Percentiles rank a stretch among this genome's conserved stretches.
Evolutionary conservation across 1,140 invertebrate species (phyloP).

Genomic region (Papilio aristodemus): DNA sequence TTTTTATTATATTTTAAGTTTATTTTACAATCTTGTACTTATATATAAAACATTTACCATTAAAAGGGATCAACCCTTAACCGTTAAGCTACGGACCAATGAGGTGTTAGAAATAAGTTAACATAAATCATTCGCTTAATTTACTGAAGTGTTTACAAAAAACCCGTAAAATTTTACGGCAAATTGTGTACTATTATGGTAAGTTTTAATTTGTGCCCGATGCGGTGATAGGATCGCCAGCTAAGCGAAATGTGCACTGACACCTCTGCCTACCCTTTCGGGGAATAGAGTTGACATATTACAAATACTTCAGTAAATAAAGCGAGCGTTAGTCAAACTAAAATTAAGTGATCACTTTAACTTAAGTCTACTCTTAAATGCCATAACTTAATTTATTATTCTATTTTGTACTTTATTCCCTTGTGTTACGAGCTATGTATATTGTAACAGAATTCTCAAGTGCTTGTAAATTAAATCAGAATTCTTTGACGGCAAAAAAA

Average conservation of each 20-base stretch:
- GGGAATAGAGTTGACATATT: too few species aligned
- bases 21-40: background rate
- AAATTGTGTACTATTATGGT: too few species aligned
- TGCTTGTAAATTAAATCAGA: too few species aligned
- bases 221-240: too few species aligned
- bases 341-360: constrained; percentile 5
- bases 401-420: constrained; percentile 9
- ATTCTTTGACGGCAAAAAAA: too few species aligned
- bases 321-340: constrained; percentile 10
- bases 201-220: too few species aligned
- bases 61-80: too few species aligned
- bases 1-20: background rate
- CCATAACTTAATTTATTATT: constrained; percentile 45
- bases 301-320: constrained; percentile 11
- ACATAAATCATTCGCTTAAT: background rate
- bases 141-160: background rate
- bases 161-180: background rate
- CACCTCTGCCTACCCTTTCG: too few species aligned
- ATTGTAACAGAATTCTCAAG: background rate
- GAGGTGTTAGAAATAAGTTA: constrained; percentile 5
- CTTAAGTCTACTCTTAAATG: constrained; percentile 39
- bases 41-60: background rate
- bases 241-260: too few species aligned
- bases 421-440: background rate
- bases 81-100: constrained; percentile 19